These are phyloP conservation scores for Xestia sexstrigata DNA, from an alignment of 2,888 invertebrate genomes.

Conservation along the genomic window DNA sequence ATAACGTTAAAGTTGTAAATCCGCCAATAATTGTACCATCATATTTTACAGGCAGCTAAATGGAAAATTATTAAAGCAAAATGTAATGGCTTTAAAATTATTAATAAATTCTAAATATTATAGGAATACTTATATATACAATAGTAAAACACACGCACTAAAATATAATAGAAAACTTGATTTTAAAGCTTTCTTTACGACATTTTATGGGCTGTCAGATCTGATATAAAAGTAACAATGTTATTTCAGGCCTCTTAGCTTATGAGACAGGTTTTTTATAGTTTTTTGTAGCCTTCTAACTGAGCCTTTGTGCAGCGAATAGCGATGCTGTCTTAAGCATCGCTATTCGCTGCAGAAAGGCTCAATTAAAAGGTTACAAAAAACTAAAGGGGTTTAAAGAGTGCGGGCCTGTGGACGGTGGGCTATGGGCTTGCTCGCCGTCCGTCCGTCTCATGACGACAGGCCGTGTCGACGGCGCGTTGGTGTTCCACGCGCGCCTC, in stretches of 20 bases:
- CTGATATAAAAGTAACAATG: not conserved
- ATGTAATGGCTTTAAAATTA: not conserved
- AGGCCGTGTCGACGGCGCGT: too few species aligned
- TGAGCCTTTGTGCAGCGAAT: too few species aligned
- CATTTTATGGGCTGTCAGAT: not conserved
- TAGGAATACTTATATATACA: not conserved
- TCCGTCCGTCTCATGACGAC: too few species aligned
- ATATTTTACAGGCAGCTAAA: not conserved
- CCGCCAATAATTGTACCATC: not conserved
- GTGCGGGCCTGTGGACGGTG: too few species aligned
- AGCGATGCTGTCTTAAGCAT: too few species aligned
- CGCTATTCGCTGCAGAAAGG: too few species aligned
- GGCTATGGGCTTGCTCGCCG: too few species aligned
- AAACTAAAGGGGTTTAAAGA: too few species aligned
- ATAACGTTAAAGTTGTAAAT: not conserved
- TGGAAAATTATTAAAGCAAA: not conserved
- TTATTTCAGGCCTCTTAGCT: not conserved
- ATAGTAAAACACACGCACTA: not conserved
- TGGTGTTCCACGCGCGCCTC: too few species aligned
- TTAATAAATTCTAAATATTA: not conserved
- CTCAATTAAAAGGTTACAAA: too few species aligned
- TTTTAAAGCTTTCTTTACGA: constrained; percentile 10
- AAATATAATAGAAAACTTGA: not conserved
- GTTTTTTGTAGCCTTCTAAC: too few species aligned
- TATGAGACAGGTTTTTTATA: not conserved